These are phyloP conservation scores for Sakesphorus luctuosus DNA, from an alignment of 2,113 vertebrate genomes.

Conservation along the genomic window DNA sequence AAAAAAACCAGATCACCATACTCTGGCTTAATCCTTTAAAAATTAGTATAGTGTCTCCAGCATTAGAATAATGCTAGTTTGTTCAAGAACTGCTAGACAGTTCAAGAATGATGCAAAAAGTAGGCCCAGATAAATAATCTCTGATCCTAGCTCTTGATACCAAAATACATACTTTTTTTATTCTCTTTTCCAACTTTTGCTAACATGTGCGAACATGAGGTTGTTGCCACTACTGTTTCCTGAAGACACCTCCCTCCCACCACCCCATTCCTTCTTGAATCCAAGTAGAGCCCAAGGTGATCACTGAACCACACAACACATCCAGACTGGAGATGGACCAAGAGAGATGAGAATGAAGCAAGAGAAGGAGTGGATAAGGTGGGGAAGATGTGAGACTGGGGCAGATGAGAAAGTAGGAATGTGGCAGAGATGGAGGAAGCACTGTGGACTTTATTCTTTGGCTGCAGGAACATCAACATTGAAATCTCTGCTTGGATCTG, in stretches of 20 bases:
- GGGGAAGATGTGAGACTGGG: not conserved
- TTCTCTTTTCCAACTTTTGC: not conserved
- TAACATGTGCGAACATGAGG: not conserved
- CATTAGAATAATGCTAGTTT: not conserved
- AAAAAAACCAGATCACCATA: not conserved
- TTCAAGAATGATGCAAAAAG: not conserved
- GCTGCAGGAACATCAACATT: conserved; percentile 5
- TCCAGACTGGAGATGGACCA: not conserved
- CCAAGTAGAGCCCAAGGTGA: not conserved
- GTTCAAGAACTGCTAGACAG: not conserved
- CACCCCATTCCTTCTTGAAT: not conserved
- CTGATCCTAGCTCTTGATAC: not conserved
- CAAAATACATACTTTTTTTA: not conserved
- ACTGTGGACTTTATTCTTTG: conserved; percentile 60
- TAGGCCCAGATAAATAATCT: not conserved
- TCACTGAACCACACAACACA: fast-evolving
- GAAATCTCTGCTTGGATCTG: conserved; percentile 64
- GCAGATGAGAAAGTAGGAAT: fast-evolving
- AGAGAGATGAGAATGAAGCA: not conserved
- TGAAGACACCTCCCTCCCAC: not conserved
- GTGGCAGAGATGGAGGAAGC: not conserved
- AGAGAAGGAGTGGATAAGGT: not conserved
- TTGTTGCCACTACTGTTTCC: not conserved
- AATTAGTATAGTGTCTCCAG: not conserved
- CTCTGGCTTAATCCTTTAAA: not conserved